Percentiles rank a stretch among this genome's conserved stretches.
These are phyloP conservation scores for Psittacula derbiana DNA, from an alignment of 2,797 vertebrate species.

Conservation along the genomic window DNA sequence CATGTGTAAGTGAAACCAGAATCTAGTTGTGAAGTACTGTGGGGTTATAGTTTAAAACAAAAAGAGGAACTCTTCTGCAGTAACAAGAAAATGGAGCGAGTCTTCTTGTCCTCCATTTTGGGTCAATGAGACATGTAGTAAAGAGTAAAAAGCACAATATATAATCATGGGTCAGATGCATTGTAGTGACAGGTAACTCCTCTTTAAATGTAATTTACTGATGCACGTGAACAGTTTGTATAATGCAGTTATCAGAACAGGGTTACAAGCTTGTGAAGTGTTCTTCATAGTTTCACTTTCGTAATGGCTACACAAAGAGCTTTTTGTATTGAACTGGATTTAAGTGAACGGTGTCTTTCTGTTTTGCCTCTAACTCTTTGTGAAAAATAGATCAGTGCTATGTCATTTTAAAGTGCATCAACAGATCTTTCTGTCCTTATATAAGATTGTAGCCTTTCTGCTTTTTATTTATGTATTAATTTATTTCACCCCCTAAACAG, in stretches of 20 bases:
- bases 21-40: neutral
- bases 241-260: neutral
- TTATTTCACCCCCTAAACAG: neutral
- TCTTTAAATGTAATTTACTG: neutral
- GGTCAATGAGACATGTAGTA: neutral
- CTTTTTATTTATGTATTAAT: neutral
- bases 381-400: neutral
- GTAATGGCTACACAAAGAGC: neutral
- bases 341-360: neutral
- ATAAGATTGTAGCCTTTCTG: neutral
- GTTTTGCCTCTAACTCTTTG: neutral
- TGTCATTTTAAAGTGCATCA: neutral
- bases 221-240: neutral
- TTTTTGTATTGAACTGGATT: neutral
- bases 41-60: neutral
- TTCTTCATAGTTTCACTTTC: slow-evolving; percentile 32
- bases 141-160: neutral
- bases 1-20: neutral
- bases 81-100: neutral
- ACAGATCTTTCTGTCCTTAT: neutral
- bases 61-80: neutral
- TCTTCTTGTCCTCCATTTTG: neutral
- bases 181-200: neutral
- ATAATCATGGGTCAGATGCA: neutral
- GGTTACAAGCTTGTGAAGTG: neutral